phyloP scores from a whole-genome alignment of 2,113 vertebrate species.

The Melanostigma gelatinosum region DNA sequence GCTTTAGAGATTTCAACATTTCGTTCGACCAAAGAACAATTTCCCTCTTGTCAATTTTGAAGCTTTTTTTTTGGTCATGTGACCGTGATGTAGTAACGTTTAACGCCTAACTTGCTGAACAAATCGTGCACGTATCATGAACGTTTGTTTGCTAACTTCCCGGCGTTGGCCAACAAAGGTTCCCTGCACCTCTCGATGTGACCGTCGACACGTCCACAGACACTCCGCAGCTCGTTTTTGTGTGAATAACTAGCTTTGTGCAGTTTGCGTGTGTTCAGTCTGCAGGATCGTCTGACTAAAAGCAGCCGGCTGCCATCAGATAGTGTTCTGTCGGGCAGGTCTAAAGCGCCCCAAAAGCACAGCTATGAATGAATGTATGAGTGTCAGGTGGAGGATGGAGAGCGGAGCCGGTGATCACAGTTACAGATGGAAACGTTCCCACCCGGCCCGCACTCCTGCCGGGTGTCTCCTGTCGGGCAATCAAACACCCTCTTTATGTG shows the following conservation, averaged over 20 bases:
- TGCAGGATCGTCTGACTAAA: slow-evolving; percentile 7
- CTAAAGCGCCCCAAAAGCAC: slow-evolving; percentile 28
- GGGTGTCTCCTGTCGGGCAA: slow-evolving; percentile 56
- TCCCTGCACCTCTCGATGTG: background rate
- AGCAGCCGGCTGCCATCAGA: background rate
- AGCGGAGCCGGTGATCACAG: slow-evolving; percentile 36
- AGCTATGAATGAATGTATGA: slow-evolving; percentile 58
- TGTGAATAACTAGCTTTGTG: slow-evolving; percentile 24
- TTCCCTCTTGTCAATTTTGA: too few species aligned
- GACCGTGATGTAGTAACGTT: too few species aligned
- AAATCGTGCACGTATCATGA: background rate
- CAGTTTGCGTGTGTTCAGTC: slow-evolving; percentile 31
- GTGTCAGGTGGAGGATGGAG: slow-evolving; percentile 43
- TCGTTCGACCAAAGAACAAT: background rate
- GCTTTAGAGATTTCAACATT: background rate
- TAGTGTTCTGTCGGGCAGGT: slow-evolving; percentile 23
- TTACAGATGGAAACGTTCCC: slow-evolving; percentile 43
- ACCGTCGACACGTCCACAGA: background rate
- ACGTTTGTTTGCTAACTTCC: background rate
- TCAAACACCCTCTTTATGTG: slow-evolving; percentile 58
- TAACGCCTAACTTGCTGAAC: background rate
- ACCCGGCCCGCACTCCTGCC: slow-evolving; percentile 5
- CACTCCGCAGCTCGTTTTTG: background rate
- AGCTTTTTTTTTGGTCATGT: background rate
- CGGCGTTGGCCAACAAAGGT: too few species aligned